These are phyloP conservation scores for Drosophila greeni DNA, from an alignment of 2,888 invertebrate genomes.

Conservation along the genomic window DNA sequence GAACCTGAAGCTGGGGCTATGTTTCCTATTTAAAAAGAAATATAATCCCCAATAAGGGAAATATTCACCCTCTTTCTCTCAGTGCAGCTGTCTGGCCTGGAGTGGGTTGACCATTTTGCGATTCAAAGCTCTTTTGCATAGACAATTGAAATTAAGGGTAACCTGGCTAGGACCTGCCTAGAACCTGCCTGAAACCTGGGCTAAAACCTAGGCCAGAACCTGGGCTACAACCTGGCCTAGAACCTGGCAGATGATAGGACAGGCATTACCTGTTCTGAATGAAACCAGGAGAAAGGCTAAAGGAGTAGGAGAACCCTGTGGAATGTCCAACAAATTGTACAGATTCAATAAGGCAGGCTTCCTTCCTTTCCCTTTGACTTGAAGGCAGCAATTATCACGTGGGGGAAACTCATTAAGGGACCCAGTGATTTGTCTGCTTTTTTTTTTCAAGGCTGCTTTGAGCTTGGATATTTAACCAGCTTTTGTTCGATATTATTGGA, in stretches of 20 bases:
- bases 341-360: constrained; percentile 63
- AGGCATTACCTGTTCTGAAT: constrained; percentile 8
- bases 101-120: constrained; percentile 62
- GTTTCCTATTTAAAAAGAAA: neutral
- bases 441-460: neutral
- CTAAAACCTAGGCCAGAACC: neutral
- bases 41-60: no score
- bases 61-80: neutral
- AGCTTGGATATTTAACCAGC: neutral
- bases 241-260: neutral
- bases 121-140: constrained; percentile 70
- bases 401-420: constrained; percentile 33
- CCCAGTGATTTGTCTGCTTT: neutral
- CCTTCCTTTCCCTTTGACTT: constrained; percentile 9
- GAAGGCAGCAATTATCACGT: constrained; percentile 61
- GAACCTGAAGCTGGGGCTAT: neutral
- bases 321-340: constrained; percentile 65
- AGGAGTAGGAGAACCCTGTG: neutral
- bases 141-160: constrained; percentile 66
- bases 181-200: neutral
- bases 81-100: constrained; percentile 9
- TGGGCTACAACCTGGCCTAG: neutral
- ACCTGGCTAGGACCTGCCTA: neutral
- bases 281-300: neutral
- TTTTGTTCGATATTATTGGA: constrained; percentile 1